These are phyloP conservation scores for Bombyx mandarina DNA, from an alignment of 1,140 invertebrate genomes.

Conservation along the genomic window DNA sequence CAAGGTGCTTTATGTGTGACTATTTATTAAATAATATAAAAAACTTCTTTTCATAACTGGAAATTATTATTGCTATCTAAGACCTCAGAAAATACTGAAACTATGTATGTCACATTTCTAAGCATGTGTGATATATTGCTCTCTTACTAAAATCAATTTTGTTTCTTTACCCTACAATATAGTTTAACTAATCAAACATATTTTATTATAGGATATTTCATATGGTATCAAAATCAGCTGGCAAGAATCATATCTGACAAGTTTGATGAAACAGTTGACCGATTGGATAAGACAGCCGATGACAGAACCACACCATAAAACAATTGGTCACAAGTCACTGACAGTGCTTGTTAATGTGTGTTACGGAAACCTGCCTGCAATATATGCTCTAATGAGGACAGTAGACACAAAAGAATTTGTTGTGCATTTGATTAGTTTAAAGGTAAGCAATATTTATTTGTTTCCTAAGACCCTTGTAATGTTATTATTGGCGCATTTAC, in stretches of 20 bases:
- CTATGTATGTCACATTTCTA: no score
- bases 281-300: conserved; percentile 74
- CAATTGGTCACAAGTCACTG: conserved; percentile 73
- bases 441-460: conserved; percentile 42
- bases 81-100: no score
- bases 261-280: conserved; percentile 74
- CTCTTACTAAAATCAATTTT: no score
- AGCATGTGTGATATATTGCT: no score
- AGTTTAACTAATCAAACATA: neutral
- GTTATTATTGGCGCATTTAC: neutral
- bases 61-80: no score
- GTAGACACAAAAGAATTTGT: conserved; percentile 75
- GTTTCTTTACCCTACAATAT: neutral
- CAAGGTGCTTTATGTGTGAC: no score
- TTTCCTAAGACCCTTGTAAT: conserved; percentile 1
- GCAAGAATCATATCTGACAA: conserved; percentile 77
- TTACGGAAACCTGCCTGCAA: conserved; percentile 77
- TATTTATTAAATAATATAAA: no score
- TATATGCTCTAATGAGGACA: conserved; percentile 76
- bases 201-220: conserved; percentile 73
- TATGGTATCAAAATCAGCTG: conserved; percentile 80
- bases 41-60: no score
- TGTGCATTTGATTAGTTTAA: conserved; percentile 71
- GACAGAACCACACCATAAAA: conserved; percentile 65
- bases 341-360: conserved; percentile 81